Percentiles rank a stretch among this genome's conserved stretches.
Conservation (phyloP, 2,888 invertebrate species). For the Psylliodes chrysocephalus region DNA sequence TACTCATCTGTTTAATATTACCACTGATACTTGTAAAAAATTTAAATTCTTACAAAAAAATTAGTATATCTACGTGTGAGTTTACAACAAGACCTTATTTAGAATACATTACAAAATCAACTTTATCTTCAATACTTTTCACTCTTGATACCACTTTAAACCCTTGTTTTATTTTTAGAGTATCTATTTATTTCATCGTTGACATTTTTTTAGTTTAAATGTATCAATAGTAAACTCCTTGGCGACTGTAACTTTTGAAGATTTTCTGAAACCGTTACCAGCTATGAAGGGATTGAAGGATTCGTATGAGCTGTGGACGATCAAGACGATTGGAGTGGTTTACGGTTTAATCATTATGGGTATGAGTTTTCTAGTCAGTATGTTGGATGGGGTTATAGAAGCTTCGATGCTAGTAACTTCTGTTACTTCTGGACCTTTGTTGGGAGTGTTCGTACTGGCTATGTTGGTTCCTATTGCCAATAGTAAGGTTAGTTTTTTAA, state of each 20-base stretch:
- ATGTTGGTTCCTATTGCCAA: conserved; percentile 85
- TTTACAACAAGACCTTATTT: too few relatives aligned
- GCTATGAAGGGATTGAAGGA: conserved; percentile 76
- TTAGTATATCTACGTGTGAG: too few relatives aligned
- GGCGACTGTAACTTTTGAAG: conserved; percentile 89
- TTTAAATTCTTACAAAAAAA: too few relatives aligned
- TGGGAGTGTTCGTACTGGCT: conserved; percentile 86
- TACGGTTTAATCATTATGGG: conserved; percentile 81
- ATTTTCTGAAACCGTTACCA: conserved; percentile 81
- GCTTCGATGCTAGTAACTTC: conserved; percentile 85
- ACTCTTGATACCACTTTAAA: too few relatives aligned
- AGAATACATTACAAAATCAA: too few relatives aligned
- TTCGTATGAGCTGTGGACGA: conserved; percentile 74
- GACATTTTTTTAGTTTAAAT: conserved; percentile 74
- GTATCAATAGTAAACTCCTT: conserved; percentile 88
- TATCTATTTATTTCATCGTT: too few relatives aligned
- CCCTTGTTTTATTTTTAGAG: too few relatives aligned
- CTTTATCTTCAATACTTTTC: too few relatives aligned
- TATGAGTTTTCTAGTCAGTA: conserved; percentile 80
- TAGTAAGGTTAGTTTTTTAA: conserved; percentile 74
- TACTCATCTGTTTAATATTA: too few relatives aligned
- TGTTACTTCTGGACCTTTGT: conserved; percentile 84
- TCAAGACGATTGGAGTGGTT: conserved; percentile 77
- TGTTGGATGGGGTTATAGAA: conserved; percentile 84
- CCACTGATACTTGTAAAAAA: too few relatives aligned